Base-by-base conservation (phyloP, 1,140 invertebrate species). In the Nautilus pompilius region DNA sequence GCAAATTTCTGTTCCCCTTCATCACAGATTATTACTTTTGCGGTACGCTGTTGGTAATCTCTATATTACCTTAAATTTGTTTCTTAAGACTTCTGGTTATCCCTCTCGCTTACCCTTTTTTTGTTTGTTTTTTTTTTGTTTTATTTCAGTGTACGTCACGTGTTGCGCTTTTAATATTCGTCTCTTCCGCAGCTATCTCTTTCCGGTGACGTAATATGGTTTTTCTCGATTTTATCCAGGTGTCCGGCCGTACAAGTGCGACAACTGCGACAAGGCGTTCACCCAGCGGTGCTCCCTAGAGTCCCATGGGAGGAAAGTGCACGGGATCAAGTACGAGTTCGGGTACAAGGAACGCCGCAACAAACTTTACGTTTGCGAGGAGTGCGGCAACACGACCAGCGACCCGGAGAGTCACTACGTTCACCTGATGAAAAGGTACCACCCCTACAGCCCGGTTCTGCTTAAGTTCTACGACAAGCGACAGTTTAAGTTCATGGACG, bases 221-320 rank as follows among this genome's bases (percentile, higher is more conserved):
- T 5, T 55, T 22, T 13, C 26, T 34, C 28, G 2, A 34, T 49
- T 41, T 56, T 54, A 66, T 82, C 81, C 80, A 92, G 91, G 97
- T 60, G 97, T 99, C 1, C 88, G 96, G 46, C 98, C 98, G 0
- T 99, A 99, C 87, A 98, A 98, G 81, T 99, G 98, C 83, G 91
- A 93, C 80, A 66, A 77, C 5, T 99, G 98, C 80, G 96, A 98
- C 78, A 99, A 99, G 83, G 96, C 95, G 13, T 99, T 99, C 84
- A 99, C 98, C n/a, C 98, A 99, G 85, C 87, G 98, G 75, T 99
- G 98, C 83, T 98, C 95, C 2, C 84, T 99, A n/a, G 98, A 99
- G 84, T 99, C 96, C 30, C 98, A 99, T 80, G 95, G 94, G 75
- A 87, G 96, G 58, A 99, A 99, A 85, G 96, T 99, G 15, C 98